Evolutionary conservation across 2,113 vertebrate species (phyloP).

Genomic region (Machaerirhynchus nigripectus): DNA sequence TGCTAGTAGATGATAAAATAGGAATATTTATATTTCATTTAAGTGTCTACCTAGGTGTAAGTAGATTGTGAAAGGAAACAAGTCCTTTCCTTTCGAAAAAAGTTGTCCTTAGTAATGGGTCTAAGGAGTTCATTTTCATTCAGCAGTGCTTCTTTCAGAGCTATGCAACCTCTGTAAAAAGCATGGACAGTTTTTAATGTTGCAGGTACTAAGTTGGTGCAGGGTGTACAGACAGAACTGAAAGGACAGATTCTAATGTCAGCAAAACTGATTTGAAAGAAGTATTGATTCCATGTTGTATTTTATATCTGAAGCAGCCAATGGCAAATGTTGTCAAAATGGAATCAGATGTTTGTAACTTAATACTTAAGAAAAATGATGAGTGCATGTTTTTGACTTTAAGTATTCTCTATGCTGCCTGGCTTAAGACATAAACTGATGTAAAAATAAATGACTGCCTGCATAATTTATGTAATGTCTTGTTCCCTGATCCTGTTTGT

Average conservation of each 20-base stretch:
- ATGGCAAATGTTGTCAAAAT: constrained; percentile 88
- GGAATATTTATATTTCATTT: background rate
- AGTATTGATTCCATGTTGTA: constrained; percentile 78
- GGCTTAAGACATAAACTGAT: constrained; percentile 81
- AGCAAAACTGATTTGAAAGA: constrained; percentile 80
- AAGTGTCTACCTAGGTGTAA: background rate
- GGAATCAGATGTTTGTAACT: constrained; percentile 98
- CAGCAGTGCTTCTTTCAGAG: background rate
- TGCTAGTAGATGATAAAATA: background rate
- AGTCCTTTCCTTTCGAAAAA: background rate
- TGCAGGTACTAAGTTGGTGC: constrained; percentile 17
- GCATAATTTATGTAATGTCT: constrained; percentile 95
- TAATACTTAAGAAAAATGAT: constrained; percentile 96
- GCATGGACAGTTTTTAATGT: background rate
- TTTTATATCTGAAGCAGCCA: constrained; percentile 77
- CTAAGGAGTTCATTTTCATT: background rate
- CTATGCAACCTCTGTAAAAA: background rate
- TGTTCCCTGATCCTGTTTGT: constrained; percentile 94
- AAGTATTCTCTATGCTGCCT: constrained; percentile 77
- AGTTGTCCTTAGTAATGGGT: background rate
- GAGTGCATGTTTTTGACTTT: constrained; percentile 86
- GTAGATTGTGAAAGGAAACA: background rate
- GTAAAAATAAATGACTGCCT: constrained; percentile 92
- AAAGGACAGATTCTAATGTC: constrained; percentile 72
- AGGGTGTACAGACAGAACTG: constrained; percentile 45